Evolutionary conservation across 2,797 vertebrate genomes (phyloP).

Genomic region (Craterocephalus amniculus): DNA sequence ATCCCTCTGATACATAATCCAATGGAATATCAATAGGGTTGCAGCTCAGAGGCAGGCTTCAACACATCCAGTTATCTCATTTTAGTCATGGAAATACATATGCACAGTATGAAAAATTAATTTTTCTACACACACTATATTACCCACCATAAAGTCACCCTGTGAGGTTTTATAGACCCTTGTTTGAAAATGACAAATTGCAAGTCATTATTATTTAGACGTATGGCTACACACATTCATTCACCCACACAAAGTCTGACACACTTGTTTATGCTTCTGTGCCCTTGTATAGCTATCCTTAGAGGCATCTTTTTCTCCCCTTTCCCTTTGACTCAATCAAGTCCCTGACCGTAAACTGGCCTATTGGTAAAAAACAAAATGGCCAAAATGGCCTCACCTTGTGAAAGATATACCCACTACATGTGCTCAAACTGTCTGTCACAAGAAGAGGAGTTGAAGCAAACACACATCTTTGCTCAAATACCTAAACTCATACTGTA

Average conservation of each 20-base stretch:
- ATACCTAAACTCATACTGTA: slow-evolving; percentile 33
- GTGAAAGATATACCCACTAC: slow-evolving; percentile 40
- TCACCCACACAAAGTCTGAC: background rate
- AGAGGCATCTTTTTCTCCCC: slow-evolving; percentile 29
- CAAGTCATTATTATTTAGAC: slow-evolving; percentile 38
- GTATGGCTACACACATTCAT: slow-evolving; percentile 8
- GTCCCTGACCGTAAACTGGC: slow-evolving; percentile 45
- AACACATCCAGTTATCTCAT: slow-evolving; percentile 20
- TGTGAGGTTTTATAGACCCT: slow-evolving; percentile 21
- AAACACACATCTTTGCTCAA: slow-evolving; percentile 7
- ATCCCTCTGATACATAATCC: slow-evolving; percentile 25
- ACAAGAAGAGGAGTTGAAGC: slow-evolving; percentile 10
- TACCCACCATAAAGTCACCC: slow-evolving; percentile 28
- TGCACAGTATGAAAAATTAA: slow-evolving; percentile 5
- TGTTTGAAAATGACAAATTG: slow-evolving; percentile 43
- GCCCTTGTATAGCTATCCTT: slow-evolving; percentile 31
- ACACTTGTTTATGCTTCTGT: slow-evolving; percentile 36
- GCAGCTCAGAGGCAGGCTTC: slow-evolving; percentile 16
- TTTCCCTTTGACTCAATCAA: slow-evolving; percentile 44
- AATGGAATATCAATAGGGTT: slow-evolving; percentile 48
- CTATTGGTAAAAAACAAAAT: slow-evolving; percentile 39
- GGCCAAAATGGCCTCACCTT: slow-evolving; percentile 47
- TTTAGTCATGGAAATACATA: slow-evolving; percentile 28
- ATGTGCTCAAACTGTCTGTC: slow-evolving; percentile 30
- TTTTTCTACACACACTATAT: slow-evolving; percentile 15